Evolutionary conservation across 2,888 invertebrate species (phyloP), one percentile per base, ranked within the genome.

Genomic region (Pseudococcus jackbeardsleyi): DNA sequence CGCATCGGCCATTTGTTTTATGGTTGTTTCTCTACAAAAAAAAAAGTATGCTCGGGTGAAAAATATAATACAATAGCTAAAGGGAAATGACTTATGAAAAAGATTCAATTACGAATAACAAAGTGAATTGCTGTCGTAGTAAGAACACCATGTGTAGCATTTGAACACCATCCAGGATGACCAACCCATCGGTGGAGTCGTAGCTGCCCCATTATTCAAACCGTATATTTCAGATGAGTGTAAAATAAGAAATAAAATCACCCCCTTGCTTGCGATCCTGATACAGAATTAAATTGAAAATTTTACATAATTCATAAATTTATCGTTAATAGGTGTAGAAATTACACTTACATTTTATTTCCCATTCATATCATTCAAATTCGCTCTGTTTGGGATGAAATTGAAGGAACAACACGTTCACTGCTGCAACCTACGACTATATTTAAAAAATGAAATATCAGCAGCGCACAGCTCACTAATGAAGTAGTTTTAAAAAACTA

Each of bases 121-220:
- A 22, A 85, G 54, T 3, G 85, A 22, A 50, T 90, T 90, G 89
- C 93, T 91, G 0, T 94, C 94, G 90, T 94, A 93, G 54, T 92
- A 92, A 19, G 92, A 91, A 91, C 95, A 95, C 91, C 95, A 94
- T 0, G 92, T 93, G 88, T 93, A 93, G 90, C 95, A 95, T 17
- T 94, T 91, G 90, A 93, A 95, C 89, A 94, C 91, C 90, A 94
- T 93, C 95, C 95, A 95, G 0, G 94, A 93, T 90, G 95, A 92
- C 95, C 95, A 95, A 48, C 95, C 95, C 95, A 95, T 95, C 0
- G 95, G 95, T 0, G 95, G 95, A 0, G 94, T 95, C 88, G 92
- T 90, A 0, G 94, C 94, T 82, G 95, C 91, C 0, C 95, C 95
- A 91, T 95, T 95, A 90, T 95, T 93, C 88, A 94, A 91, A 19